Evolutionary conservation across 2,113 vertebrate species (phyloP).

Genomic region (Microcebus griseorufus): DNA sequence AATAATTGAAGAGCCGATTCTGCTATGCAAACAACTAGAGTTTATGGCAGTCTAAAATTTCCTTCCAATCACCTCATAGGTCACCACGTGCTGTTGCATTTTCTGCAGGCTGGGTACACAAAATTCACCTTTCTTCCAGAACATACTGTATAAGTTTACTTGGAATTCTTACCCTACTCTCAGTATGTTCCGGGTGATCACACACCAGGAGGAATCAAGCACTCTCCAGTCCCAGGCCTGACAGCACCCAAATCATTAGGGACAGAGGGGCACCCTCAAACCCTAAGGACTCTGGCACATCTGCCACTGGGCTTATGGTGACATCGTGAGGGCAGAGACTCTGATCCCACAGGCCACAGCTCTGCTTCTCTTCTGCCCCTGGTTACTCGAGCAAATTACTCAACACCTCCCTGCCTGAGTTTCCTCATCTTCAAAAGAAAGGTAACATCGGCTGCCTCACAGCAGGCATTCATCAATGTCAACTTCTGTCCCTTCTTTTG

Average conservation of each 20-base stretch:
- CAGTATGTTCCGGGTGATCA: too few species aligned
- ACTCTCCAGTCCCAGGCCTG: rapidly evolving
- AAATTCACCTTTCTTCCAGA: background rate
- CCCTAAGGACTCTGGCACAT: background rate
- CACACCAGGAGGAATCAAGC: too few species aligned
- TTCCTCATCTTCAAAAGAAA: background rate
- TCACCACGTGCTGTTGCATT: too few species aligned
- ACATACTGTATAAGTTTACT: background rate
- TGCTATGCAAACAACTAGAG: background rate
- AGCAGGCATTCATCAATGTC: background rate
- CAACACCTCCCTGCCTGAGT: background rate
- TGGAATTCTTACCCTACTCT: background rate
- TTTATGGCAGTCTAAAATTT: background rate
- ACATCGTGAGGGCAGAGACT: too few species aligned
- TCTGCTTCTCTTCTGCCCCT: background rate
- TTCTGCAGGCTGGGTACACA: background rate
- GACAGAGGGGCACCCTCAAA: background rate
- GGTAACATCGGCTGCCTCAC: background rate
- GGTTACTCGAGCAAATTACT: background rate
- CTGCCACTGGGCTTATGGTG: background rate
- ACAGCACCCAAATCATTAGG: background rate
- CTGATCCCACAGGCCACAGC: rapidly evolving
- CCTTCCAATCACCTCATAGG: background rate
- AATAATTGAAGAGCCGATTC: background rate
- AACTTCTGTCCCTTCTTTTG: background rate